Base-by-base conservation (phyloP, 2,797 vertebrate genomes). In the Mormyrus hasselquistii region DNA sequence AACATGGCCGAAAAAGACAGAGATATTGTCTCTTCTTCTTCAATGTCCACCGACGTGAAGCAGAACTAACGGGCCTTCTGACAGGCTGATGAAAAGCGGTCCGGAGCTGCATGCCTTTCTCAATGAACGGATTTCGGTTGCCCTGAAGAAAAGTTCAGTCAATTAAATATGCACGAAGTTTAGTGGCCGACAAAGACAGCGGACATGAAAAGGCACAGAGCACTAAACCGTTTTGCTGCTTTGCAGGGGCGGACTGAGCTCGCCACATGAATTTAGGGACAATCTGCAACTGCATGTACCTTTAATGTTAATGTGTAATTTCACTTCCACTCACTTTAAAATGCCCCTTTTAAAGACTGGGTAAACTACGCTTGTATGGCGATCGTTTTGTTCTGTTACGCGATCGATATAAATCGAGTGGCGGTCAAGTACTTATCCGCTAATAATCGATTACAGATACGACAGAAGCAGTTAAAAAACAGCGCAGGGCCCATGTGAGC, bases 111-210 rank as follows among this genome's bases (percentile, higher is more conserved):
- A 90, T 90, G 91, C 84, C 90, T 50, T 76, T 89, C 89, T 89
- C 88, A 92, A 90, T 93, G 69, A 92, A 90, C 57, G 73, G 91
- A 92, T 92, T 93, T 91, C 89, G 50, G 90, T 22, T 90, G 38
- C 89, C 90, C 89, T 59, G 62, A 86, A 87, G 91, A 90, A 89
- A 90, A 92, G 90, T 90, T 90, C 90, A 89, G 55, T 49, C 89
- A 88, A 62, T 93, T 93, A 90, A 93, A 93, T 92, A 92, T 94
- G 91, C 91, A 90, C 38, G 69, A 90, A 88, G 84, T 89, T 29
- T 83, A 88, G 89, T 84, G 89, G 91, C 90, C 85, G 89, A 90
- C 90, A 90, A 90, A 91, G 91, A 89, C 88, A 41, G 34, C 85
- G 88, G 90, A 89, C 90, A 92, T 89, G 84, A 90, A 91, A 92